phyloP scores from a whole-genome alignment of 1,140 invertebrate species.

The Zaprionus lachaisei region DNA sequence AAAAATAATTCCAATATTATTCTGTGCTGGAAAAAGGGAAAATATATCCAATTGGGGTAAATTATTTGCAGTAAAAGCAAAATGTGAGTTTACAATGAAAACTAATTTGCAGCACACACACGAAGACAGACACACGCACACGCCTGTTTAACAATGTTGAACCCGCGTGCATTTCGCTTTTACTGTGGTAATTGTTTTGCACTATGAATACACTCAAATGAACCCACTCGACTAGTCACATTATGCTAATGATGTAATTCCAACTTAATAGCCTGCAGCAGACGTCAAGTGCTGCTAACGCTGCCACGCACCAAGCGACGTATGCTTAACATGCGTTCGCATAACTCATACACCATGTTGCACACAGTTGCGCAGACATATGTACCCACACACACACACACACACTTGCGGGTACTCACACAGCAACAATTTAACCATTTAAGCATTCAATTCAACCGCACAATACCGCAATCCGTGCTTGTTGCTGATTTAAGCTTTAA shows the following conservation, averaged over 20 bases:
- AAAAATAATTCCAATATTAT: not conserved
- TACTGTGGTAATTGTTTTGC: constrained; percentile 6
- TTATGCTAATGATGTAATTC: constrained; percentile 49
- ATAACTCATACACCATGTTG: constrained; percentile 57
- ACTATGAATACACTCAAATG: constrained; percentile 12
- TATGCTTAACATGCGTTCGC: constrained; percentile 51
- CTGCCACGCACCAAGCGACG: constrained; percentile 32
- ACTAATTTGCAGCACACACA: not conserved
- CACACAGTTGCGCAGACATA: not conserved
- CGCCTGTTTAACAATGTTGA: not conserved
- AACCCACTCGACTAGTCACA: constrained; percentile 28
- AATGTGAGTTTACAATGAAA: constrained; percentile 5
- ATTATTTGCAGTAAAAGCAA: not conserved
- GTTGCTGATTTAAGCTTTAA: constrained; percentile 68
- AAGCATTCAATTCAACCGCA: constrained; percentile 30
- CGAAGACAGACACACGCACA: not conserved
- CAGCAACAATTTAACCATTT: constrained; percentile 18
- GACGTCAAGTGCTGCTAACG: constrained; percentile 2
- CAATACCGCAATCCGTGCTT: constrained; percentile 40
- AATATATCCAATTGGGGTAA: not conserved
- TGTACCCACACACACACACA: not conserved
- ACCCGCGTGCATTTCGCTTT: not conserved
- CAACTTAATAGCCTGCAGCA: constrained; percentile 49
- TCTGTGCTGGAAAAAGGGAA: too few species aligned
- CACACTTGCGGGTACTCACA: constrained; percentile 1